Evolutionary conservation across 2,113 vertebrate species (phyloP), one percentile per base, ranked within the genome.

Genomic region (Eulemur macaco): DNA sequence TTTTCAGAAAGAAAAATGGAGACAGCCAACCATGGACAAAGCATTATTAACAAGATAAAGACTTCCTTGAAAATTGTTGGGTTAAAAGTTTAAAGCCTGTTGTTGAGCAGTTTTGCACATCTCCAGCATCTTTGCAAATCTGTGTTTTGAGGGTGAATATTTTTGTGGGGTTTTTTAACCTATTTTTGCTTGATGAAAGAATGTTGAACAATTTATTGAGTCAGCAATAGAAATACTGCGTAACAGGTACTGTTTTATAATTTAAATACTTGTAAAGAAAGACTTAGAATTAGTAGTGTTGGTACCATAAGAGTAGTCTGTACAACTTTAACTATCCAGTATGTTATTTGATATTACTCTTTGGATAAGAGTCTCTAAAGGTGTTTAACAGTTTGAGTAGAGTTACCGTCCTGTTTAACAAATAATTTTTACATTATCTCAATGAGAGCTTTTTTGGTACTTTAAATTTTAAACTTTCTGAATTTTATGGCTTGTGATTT

Each of bases 401-500:
- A 34, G 3, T 77, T 77, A 74, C 2, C 78, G 4, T 84, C n/a
- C 23, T 96, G 63, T 84, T 64, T 71, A 77, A 42, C 11, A 88
- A 42, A 50, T 68, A 9, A 9, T 17, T 37, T 92, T 92, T 91
- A 54, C 15, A 58, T 91, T 81, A 50, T 77, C 9, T 78, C 88
- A 95, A 78, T 64, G 15, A 94, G 31, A 84, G 1, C 4, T 84
- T 91, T 83, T 71, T n/a, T 68, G 31, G 21, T 82, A 86, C 86
- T 97, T 96, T 47, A 88, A 39, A 91, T 89, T 97, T 97, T 13
- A 66, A 45, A 83, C 56, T 81, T 94, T 91, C 52, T 90, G 76
- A 76, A 39, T 56, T 96, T 82, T 90, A 20, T 95, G 29, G 52
- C 14, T 91, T 93, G 6, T 86, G 17, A 17, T 78, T 92, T 94